Conservation (phyloP, 2,888 invertebrate species). For the Mythimna ferrago region DNA sequence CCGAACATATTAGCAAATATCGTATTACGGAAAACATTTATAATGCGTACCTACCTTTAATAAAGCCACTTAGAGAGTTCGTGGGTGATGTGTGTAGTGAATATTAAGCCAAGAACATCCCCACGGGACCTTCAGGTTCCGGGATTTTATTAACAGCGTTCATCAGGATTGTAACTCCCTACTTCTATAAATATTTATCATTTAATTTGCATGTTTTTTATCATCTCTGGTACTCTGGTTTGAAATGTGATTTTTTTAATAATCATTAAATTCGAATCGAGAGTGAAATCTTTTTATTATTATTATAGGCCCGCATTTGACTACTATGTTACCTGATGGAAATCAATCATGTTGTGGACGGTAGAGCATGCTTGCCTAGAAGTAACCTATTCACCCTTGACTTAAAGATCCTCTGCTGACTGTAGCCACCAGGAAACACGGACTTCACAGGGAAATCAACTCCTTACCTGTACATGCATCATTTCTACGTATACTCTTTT, state of each 20-base stretch:
- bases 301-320: too few relatives aligned
- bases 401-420: too few relatives aligned
- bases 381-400: too few relatives aligned
- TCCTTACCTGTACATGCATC: too few relatives aligned
- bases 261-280: slow-evolving; percentile 22
- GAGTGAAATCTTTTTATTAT: background rate
- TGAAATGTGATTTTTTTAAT: slow-evolving; percentile 12
- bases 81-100: slow-evolving; percentile 23
- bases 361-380: too few relatives aligned
- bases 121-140: slow-evolving; percentile 10
- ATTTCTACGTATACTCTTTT: too few relatives aligned
- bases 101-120: slow-evolving; percentile 42
- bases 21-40: slow-evolving; percentile 47
- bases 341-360: too few relatives aligned
- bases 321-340: too few relatives aligned
- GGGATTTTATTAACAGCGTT: slow-evolving; percentile 24
- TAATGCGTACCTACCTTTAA: slow-evolving; percentile 23
- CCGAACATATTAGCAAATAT: slow-evolving; percentile 64
- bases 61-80: slow-evolving; percentile 29
- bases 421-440: too few relatives aligned
- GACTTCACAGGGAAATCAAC: too few relatives aligned
- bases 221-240: background rate
- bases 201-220: slow-evolving; percentile 33
- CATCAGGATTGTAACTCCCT: background rate
- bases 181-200: slow-evolving; percentile 30